A percentile compares a stretch with the other conserved stretches of the same genome.
These are phyloP conservation scores for Xyrichtys novacula DNA, from an alignment of 2,797 vertebrate species.

Conservation along the genomic window DNA sequence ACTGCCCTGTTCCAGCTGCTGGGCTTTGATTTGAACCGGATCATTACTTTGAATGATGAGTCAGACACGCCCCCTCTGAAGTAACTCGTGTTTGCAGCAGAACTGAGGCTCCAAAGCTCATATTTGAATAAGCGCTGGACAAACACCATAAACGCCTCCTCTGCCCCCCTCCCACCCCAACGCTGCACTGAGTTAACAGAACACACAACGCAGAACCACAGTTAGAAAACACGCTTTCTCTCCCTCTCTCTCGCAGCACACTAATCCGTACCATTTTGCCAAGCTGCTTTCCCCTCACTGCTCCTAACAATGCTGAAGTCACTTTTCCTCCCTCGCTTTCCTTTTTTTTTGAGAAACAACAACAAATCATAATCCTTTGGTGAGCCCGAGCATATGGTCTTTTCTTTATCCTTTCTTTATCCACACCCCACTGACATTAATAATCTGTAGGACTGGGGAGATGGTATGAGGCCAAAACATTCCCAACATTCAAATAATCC, in stretches of 20 bases:
- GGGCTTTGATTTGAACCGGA: conserved; percentile 38
- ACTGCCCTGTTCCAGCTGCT: conserved; percentile 31
- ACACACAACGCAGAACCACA: conserved; percentile 56
- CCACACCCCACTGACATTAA: conserved; percentile 78
- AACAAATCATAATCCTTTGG: conserved; percentile 78
- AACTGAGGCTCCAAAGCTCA: conserved; percentile 78
- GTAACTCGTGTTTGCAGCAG: conserved; percentile 39
- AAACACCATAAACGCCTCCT: conserved; percentile 62
- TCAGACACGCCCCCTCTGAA: conserved; percentile 48
- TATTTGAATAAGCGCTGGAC: conserved; percentile 78
- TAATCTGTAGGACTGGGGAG: conserved; percentile 68
- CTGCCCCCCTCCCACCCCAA: not conserved
- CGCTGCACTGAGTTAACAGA: conserved; percentile 47
- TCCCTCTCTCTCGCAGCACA: conserved; percentile 41
- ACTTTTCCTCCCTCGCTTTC: conserved; percentile 50
- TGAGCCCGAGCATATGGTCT: conserved; percentile 74
- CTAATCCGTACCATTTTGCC: conserved; percentile 78
- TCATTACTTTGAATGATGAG: conserved; percentile 64
- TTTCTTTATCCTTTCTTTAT: conserved; percentile 78
- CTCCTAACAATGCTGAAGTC: conserved; percentile 72
- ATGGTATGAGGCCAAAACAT: conserved; percentile 47
- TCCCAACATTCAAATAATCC: conserved; percentile 53
- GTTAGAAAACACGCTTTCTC: conserved; percentile 36
- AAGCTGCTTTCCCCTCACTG: conserved; percentile 73
- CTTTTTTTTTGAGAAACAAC: conserved; percentile 63